Evolutionary conservation across 2,888 invertebrate genomes (phyloP).

Genomic region (Nomada flava): DNA sequence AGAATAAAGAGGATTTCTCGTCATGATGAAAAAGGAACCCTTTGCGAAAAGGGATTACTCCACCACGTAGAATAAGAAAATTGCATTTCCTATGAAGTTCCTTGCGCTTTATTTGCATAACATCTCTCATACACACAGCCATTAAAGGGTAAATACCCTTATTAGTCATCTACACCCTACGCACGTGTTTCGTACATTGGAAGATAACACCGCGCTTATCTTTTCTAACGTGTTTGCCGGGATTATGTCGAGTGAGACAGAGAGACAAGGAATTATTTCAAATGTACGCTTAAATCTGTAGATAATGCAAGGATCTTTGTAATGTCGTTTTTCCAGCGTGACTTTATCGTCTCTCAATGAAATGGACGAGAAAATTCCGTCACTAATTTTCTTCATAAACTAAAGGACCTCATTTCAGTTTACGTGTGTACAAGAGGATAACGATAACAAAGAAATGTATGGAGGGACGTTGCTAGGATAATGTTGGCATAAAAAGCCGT

Average conservation of each 20-base stretch:
- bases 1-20: background rate
- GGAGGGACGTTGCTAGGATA: background rate
- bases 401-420: background rate
- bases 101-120: conserved; percentile 19
- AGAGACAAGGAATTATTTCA: conserved; percentile 33
- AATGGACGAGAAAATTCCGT: background rate
- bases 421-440: background rate
- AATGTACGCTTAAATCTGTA: background rate
- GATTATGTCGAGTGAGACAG: conserved; percentile 21
- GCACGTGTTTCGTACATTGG: conserved; percentile 23
- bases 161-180: background rate
- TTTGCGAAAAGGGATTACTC: background rate
- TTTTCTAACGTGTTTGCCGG: conserved; percentile 26
- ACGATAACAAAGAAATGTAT: conserved; percentile 3
- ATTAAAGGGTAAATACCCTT: conserved; percentile 37
- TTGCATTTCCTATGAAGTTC: conserved; percentile 12
- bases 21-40: background rate
- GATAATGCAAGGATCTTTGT: conserved; percentile 21
- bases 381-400: background rate
- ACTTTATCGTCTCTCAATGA: background rate
- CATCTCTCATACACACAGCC: background rate
- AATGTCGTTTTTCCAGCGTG: background rate
- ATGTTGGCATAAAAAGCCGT: conserved; percentile 25
- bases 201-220: conserved; percentile 29
- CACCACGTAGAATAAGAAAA: conserved; percentile 1